These are phyloP conservation scores for Catharus ustulatus DNA, from an alignment of 2,797 vertebrate species.

Conservation along the genomic window DNA sequence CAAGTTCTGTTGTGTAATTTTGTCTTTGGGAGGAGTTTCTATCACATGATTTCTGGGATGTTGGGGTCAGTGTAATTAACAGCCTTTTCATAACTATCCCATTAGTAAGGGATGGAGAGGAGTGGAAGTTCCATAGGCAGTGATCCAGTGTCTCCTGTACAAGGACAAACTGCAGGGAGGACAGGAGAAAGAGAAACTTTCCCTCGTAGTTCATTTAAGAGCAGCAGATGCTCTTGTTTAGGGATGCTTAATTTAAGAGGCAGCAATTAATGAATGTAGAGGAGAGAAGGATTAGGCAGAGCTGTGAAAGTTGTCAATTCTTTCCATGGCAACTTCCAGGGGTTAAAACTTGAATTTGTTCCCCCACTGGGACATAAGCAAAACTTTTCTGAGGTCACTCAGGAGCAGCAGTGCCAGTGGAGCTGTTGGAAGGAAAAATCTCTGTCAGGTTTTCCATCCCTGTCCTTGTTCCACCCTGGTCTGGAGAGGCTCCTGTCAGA, in stretches of 20 bases:
- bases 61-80: not conserved
- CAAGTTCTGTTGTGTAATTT: not conserved
- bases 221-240: not conserved
- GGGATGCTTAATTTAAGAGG: not conserved
- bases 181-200: not conserved
- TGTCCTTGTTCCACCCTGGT: not conserved
- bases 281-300: not conserved
- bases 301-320: not conserved
- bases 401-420: not conserved
- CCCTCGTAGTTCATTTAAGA: not conserved
- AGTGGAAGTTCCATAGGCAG: not conserved
- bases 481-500: not conserved
- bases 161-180: not conserved
- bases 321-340: not conserved
- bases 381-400: not conserved
- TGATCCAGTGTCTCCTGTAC: not conserved
- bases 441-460: not conserved
- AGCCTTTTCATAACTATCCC: not conserved
- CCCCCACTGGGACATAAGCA: not conserved
- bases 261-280: not conserved
- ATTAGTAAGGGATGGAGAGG: not conserved
- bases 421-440: not conserved
- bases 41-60: rapidly evolving
- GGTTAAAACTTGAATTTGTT: not conserved
- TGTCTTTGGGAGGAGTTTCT: not conserved